These are phyloP conservation scores for Holacanthus passer DNA, from an alignment of 2,113 vertebrate genomes.

Conservation along the genomic window DNA sequence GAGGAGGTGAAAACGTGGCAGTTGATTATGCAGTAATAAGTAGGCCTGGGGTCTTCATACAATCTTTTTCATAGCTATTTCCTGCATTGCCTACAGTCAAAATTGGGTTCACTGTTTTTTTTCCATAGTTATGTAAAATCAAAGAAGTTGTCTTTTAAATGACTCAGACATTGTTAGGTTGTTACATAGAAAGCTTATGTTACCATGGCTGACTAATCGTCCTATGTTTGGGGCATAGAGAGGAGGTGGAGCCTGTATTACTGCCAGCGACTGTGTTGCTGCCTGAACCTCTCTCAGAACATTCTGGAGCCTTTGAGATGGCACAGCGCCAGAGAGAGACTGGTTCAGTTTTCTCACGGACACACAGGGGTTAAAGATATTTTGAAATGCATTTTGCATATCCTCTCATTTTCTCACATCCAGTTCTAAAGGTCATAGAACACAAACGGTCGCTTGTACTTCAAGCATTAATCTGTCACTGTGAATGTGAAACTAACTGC, in stretches of 20 bases:
- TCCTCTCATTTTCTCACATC: slow-evolving; percentile 10
- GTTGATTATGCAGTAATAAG: not conserved
- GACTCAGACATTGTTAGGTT: slow-evolving; percentile 21
- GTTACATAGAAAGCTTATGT: slow-evolving; percentile 4
- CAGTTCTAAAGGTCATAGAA: not conserved
- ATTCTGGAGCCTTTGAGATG: slow-evolving; percentile 25
- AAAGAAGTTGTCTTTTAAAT: slow-evolving; percentile 7
- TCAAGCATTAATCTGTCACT: not conserved
- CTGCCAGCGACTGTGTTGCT: not conserved
- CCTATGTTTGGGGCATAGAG: slow-evolving; percentile 1
- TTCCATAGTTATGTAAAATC: slow-evolving; percentile 6
- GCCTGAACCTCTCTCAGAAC: slow-evolving; percentile 2
- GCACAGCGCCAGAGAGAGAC: not conserved
- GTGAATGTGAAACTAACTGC: not conserved
- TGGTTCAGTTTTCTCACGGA: slow-evolving; percentile 9
- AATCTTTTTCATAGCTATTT: not conserved
- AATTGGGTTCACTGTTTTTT: slow-evolving; percentile 1
- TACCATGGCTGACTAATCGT: slow-evolving; percentile 26
- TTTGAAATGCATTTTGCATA: slow-evolving; percentile 44
- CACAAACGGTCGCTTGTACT: not conserved
- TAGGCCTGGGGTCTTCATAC: not conserved
- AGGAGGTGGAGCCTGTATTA: slow-evolving; percentile 8
- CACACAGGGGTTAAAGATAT: slow-evolving; percentile 16
- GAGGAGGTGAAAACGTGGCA: not conserved
- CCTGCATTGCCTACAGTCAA: not conserved